These are phyloP conservation scores for Malurus cyaneus DNA, from an alignment of 2,113 vertebrate genomes.

Conservation along the genomic window DNA sequence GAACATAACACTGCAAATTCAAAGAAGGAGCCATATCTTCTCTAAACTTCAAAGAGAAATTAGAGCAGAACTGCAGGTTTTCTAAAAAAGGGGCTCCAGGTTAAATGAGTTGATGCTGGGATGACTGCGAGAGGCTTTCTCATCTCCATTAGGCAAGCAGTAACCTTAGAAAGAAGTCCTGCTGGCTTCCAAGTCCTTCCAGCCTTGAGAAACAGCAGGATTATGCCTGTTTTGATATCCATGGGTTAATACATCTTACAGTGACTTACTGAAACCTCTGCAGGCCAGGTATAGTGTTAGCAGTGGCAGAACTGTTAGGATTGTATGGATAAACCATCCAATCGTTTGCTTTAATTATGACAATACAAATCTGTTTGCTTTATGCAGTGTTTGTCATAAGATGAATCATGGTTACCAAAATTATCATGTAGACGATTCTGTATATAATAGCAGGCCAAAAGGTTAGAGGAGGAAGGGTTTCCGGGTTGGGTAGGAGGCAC, in stretches of 20 bases:
- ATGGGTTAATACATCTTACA: not conserved
- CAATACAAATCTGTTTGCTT: conserved; percentile 27
- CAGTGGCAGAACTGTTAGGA: conserved; percentile 3
- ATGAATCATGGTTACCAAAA: conserved; percentile 54
- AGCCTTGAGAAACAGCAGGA: not conserved
- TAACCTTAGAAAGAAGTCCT: not conserved
- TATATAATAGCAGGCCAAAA: conserved; percentile 54
- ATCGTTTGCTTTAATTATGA: conserved; percentile 24
- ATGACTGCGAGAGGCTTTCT: not conserved
- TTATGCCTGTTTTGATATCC: not conserved
- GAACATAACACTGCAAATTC: not conserved
- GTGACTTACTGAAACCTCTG: not conserved
- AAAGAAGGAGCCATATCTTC: not conserved
- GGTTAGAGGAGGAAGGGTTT: conserved; percentile 47
- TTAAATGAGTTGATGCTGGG: not conserved
- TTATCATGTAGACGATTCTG: not conserved
- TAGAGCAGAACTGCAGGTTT: not conserved
- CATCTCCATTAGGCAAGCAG: not conserved
- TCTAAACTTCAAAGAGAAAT: not conserved
- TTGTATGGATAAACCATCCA: not conserved
- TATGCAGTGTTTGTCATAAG: conserved; percentile 34
- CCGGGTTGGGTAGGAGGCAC: conserved; percentile 34
- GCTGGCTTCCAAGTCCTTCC: not conserved
- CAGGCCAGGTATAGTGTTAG: not conserved
- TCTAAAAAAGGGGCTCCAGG: not conserved